phyloP scores from a whole-genome alignment of 2,113 vertebrate genomes.

The Suncus etruscus region DNA sequence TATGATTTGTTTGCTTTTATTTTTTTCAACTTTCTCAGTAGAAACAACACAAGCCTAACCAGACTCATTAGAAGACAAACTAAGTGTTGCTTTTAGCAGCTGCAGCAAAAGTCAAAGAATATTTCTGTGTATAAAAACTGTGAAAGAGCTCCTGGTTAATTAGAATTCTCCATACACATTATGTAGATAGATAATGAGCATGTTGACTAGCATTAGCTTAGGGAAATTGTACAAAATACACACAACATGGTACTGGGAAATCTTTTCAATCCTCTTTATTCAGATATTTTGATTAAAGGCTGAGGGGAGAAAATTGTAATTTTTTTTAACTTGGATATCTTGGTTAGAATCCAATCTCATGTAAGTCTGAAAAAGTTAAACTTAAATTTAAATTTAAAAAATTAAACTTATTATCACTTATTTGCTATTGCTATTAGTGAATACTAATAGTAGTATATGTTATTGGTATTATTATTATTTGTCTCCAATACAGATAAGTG shows the following conservation, averaged over 20 bases:
- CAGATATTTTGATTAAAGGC: constrained; percentile 1
- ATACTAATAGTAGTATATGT: neutral
- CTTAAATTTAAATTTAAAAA: no score
- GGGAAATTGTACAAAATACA: neutral
- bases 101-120: neutral
- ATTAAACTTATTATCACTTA: neutral
- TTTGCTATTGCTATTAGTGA: neutral
- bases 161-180: neutral
- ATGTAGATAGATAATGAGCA: neutral
- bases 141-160: neutral
- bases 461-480: neutral
- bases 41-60: neutral
- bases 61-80: neutral
- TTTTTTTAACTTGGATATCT: neutral
- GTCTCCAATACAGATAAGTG: neutral
- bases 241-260: neutral
- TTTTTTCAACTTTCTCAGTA: neutral
- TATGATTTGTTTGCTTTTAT: neutral
- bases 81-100: neutral
- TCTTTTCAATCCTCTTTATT: neutral
- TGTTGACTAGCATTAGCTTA: neutral
- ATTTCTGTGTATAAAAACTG: neutral
- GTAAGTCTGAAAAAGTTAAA: neutral
- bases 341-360: neutral
- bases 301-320: neutral